Conservation (phyloP, 2,797 vertebrate species). For the Tapirus indicus region DNA sequence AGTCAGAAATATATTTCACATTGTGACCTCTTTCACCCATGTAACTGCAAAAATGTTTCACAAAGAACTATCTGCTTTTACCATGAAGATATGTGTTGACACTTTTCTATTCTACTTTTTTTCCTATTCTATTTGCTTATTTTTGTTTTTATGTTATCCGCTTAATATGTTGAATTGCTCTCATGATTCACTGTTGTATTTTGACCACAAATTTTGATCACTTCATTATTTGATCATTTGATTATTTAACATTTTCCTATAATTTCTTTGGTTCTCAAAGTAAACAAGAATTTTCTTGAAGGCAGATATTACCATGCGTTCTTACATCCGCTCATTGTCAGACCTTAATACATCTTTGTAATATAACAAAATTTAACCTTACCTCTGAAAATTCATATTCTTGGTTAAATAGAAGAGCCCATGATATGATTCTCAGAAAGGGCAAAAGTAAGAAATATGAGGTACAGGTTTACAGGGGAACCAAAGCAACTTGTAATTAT, state of each 20-base stretch:
- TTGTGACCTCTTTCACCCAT: constrained; percentile 42
- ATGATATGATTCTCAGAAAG: not conserved
- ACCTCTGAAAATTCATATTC: not conserved
- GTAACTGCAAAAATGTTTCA: not conserved
- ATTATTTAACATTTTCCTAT: not conserved
- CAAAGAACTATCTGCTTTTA: not conserved
- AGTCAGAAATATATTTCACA: constrained; percentile 2
- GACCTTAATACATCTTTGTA: not conserved
- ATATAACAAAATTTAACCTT: constrained; percentile 24
- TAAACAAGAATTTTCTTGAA: constrained; percentile 24
- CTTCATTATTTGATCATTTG: not conserved
- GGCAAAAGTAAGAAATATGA: not conserved
- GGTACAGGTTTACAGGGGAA: not conserved
- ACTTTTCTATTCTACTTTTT: not conserved
- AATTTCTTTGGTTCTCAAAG: not conserved
- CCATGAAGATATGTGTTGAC: not conserved
- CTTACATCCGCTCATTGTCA: not conserved
- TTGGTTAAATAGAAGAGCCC: not conserved
- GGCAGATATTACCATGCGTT: not conserved
- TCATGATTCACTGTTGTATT: not conserved
- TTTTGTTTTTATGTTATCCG: not conserved
- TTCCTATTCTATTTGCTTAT: not conserved
- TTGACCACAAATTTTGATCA: not conserved
- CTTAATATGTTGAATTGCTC: not conserved
- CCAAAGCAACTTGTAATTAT: not conserved